These are phyloP conservation scores for Lomographa bimaculata DNA, from an alignment of 2,888 invertebrate species.

Conservation along the genomic window DNA sequence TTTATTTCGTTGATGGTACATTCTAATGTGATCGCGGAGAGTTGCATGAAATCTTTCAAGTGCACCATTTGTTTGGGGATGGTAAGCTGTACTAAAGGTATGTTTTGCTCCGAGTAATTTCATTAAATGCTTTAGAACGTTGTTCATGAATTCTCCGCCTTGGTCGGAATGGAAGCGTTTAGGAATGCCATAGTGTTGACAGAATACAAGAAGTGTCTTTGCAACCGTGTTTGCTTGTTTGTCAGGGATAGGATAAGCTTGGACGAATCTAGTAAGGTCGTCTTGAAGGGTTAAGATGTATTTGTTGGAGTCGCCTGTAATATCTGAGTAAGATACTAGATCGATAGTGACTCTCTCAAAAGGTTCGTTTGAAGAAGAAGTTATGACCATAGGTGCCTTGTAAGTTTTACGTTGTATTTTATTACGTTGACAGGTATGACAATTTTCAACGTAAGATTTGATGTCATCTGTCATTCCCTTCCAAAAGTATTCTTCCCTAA, in stretches of 20 bases:
- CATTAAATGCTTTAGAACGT: constrained; percentile 40
- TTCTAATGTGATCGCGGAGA: constrained; percentile 40
- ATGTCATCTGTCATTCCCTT: constrained; percentile 43
- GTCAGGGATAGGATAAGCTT: constrained; percentile 45
- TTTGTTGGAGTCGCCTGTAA: constrained; percentile 37
- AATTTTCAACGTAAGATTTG: constrained; percentile 38
- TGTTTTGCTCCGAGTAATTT: constrained; percentile 43
- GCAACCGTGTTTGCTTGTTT: constrained; percentile 44
- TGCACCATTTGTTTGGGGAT: constrained; percentile 45
- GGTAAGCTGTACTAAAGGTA: constrained; percentile 41
- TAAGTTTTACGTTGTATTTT: constrained; percentile 40
- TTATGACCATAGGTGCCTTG: constrained; percentile 47
- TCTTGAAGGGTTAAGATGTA: constrained; percentile 44
- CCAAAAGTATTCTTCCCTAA: constrained; percentile 41
- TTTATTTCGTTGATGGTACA: constrained; percentile 36
- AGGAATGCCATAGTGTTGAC: constrained; percentile 45
- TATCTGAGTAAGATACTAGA: constrained; percentile 46
- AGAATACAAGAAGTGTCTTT: constrained; percentile 38
- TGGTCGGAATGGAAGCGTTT: constrained; percentile 46
- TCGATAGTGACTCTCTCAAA: no score
- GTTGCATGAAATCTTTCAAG: no score
- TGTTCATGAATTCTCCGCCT: constrained; percentile 44
- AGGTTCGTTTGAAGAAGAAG: constrained; percentile 40
- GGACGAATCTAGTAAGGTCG: constrained; percentile 43
- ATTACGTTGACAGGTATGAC: constrained; percentile 37